Conservation (phyloP, 2,888 invertebrate species). For the Andricus quercusramuli region DNA sequence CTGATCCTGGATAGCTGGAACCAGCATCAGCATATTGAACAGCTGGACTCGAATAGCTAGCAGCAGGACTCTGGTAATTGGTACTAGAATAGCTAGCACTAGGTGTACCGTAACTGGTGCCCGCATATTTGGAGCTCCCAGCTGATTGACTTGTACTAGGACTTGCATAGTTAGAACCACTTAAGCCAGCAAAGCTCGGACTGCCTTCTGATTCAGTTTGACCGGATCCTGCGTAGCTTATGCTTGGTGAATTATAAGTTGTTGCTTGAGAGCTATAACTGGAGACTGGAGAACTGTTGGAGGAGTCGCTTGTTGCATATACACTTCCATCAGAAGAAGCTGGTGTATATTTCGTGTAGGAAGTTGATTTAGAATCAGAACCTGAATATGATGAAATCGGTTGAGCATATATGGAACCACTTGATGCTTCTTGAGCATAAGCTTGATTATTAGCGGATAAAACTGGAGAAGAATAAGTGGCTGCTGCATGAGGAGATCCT, state of each 20-base stretch:
- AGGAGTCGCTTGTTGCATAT: constrained; percentile 52
- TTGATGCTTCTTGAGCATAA: constrained; percentile 62
- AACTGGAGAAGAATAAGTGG: constrained; percentile 44
- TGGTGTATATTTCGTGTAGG: constrained; percentile 61
- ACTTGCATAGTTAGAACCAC: constrained; percentile 33
- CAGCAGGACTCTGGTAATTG: constrained; percentile 43
- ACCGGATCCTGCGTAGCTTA: background rate
- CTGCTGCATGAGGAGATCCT: constrained; percentile 50
- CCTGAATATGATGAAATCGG: constrained; percentile 62
- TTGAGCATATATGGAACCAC: constrained; percentile 66
- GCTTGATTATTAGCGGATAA: constrained; percentile 50
- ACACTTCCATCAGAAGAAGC: constrained; percentile 65
- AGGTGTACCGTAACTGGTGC: constrained; percentile 46
- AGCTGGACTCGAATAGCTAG: constrained; percentile 49
- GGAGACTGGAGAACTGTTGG: constrained; percentile 52
- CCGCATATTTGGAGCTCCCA: constrained; percentile 43
- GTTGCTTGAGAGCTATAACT: constrained; percentile 43
- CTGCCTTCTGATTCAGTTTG: constrained; percentile 43
- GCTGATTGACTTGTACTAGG: constrained; percentile 47
- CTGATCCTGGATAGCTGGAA: constrained; percentile 56
- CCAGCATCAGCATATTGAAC: constrained; percentile 25
- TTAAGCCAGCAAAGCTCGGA: constrained; percentile 52
- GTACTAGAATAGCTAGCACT: constrained; percentile 56
- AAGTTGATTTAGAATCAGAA: constrained; percentile 46
- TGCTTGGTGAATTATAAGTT: constrained; percentile 35